These are phyloP conservation scores for Moxostoma hubbsi DNA, from an alignment of 2,797 vertebrate species.

Conservation along the genomic window DNA sequence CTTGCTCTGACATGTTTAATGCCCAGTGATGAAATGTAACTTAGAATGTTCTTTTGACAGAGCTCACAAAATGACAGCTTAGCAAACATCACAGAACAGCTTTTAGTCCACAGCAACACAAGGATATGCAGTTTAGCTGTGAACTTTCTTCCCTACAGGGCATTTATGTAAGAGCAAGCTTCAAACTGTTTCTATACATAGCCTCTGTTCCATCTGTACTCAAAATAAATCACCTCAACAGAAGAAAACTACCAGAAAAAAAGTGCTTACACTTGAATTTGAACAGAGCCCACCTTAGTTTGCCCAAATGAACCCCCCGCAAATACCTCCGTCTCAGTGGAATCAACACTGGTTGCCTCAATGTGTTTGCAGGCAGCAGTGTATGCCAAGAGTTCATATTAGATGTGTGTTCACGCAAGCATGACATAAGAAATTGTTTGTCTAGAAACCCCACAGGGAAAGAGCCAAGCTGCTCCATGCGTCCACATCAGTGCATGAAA, in stretches of 20 bases:
- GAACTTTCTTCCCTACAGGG: conserved; percentile 30
- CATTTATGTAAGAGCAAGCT: conserved; percentile 40
- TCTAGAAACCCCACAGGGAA: conserved; percentile 42
- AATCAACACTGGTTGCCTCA: conserved; percentile 50
- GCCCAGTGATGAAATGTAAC: not conserved
- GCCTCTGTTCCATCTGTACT: conserved; percentile 13
- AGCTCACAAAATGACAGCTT: not conserved
- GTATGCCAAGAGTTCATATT: conserved; percentile 53
- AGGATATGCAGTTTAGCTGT: conserved; percentile 20
- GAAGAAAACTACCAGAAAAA: conserved; percentile 39
- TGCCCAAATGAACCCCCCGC: not conserved
- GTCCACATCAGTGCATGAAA: conserved; percentile 40
- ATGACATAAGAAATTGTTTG: conserved; percentile 59
- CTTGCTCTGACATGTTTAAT: not conserved
- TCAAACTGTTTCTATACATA: conserved; percentile 16
- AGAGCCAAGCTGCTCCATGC: conserved; percentile 20
- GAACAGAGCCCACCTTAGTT: conserved; percentile 40
- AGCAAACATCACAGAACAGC: not conserved
- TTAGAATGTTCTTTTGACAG: not conserved
- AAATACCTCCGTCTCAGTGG: conserved; percentile 37
- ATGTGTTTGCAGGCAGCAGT: conserved; percentile 46
- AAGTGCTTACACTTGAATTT: conserved; percentile 41
- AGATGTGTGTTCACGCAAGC: conserved; percentile 53
- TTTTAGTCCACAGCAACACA: conserved; percentile 18
- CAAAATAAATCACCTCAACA: conserved; percentile 45